Conservation (phyloP, 2,797 vertebrate genomes). For the Eptatretus atami region DNA sequence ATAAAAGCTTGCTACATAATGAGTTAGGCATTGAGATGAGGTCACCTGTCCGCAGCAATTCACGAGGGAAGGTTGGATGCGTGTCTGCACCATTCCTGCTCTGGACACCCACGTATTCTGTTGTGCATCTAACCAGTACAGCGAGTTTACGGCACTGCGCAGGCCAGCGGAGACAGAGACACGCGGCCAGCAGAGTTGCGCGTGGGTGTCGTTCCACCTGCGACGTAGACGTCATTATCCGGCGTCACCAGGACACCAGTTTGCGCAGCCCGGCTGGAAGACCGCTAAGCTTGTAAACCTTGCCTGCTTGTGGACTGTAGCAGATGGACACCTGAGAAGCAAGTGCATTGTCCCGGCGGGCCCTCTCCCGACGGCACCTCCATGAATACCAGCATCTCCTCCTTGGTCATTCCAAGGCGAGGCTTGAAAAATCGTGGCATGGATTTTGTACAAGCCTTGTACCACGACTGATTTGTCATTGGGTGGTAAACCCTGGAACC, state of each 20-base stretch:
- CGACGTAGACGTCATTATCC: constrained; percentile 83
- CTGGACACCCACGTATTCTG: constrained; percentile 85
- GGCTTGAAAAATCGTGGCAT: constrained; percentile 99
- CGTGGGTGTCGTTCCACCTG: constrained; percentile 61
- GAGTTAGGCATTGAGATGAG: no score
- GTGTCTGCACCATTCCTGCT: constrained; percentile 61
- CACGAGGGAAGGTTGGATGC: constrained; percentile 58
- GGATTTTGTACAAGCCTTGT: constrained; percentile 92
- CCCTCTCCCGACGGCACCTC: constrained; percentile 50
- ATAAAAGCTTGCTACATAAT: no score
- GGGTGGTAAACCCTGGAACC: constrained; percentile 84
- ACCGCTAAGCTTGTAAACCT: constrained; percentile 72
- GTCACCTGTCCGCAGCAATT: constrained; percentile 42
- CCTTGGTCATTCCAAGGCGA: constrained; percentile 88
- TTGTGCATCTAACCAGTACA: constrained; percentile 92
- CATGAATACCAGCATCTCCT: constrained; percentile 94
- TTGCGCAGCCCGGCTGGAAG: constrained; percentile 72
- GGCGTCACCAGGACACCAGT: constrained; percentile 64
- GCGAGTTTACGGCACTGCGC: constrained; percentile 53
- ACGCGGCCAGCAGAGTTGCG: constrained; percentile 33
- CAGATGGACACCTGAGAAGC: constrained; percentile 40
- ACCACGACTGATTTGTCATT: constrained; percentile 96
- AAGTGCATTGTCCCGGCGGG: constrained; percentile 12
- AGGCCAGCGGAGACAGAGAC: constrained; percentile 47
- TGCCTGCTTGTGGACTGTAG: constrained; percentile 92